Evolutionary conservation across 2,888 invertebrate genomes (phyloP), one percentile per base, ranked within the genome.

Genomic region (Rhagonycha lutea): DNA sequence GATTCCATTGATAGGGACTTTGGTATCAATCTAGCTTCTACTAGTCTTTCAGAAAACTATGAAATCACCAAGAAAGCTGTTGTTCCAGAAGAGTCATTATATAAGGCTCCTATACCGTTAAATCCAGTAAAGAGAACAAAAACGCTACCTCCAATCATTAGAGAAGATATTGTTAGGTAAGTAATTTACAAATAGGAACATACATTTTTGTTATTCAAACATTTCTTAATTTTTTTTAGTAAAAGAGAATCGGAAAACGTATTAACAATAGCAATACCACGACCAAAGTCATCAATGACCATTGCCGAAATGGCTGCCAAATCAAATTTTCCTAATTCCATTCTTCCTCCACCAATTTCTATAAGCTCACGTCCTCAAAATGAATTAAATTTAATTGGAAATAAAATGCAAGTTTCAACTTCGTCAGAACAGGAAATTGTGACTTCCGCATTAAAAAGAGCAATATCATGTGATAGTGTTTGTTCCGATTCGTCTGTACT

Each of bases 391-490:
- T 61, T 72, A 69, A 47, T 63, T 32, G 47, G 5, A 47, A n/a
- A n/a, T 47, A 47, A 47, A n/a, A n/a, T 47, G 1, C 65, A 78
- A 69, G 68, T 78, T 32, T 14, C 79, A 63, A 71, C 63, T 72
- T 70, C 73, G 75, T 9, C 79, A 79, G 85, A 83, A 28, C 82
- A 80, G 32, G 86, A 86, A 74, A 81, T 84, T 70, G 72, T 82
- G 24, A 82, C 88, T 3, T 83, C 88, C 0, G 86, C 86, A 47
- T 87, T 93, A 73, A 90, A 91, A 81, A 87, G 94, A 77, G 95
- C 94, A 0, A 89, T 94, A 81, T 94, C 94, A 24, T 95, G 94
- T 85, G 95, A 95, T 83, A 95, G 94, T 69, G 93, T 95, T 24
- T 94, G 92, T 82, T 95, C 95, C 0, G 95, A 95, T 82, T 94